phyloP scores from a whole-genome alignment of 2,113 vertebrate genomes.

The Tychaedon coryphoeus region DNA sequence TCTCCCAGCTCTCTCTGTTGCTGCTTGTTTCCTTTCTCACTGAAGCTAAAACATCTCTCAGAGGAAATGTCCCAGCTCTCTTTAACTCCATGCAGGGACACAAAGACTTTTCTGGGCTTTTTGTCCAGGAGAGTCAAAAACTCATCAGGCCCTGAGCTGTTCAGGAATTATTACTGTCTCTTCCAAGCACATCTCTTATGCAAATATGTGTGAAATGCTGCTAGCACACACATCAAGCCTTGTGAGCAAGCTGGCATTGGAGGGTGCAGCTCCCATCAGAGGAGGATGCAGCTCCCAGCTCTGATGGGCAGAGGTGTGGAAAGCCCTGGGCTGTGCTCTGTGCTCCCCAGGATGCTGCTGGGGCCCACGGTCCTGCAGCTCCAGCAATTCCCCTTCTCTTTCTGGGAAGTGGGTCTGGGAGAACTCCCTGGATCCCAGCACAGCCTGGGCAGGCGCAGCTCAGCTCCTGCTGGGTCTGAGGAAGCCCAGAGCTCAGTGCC shows the following conservation, averaged over 20 bases:
- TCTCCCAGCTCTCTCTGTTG: neutral
- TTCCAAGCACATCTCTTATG: neutral
- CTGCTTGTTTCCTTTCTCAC: neutral
- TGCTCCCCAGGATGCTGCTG: neutral
- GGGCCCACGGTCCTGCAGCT: fast-evolving
- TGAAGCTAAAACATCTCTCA: neutral
- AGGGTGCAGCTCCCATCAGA: neutral
- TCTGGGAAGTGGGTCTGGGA: neutral
- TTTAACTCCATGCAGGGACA: neutral
- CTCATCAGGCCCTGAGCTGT: neutral
- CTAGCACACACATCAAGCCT: fast-evolving
- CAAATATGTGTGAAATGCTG: neutral
- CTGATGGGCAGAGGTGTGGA: neutral
- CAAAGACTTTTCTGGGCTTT: neutral
- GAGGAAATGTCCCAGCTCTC: neutral
- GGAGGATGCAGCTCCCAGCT: neutral
- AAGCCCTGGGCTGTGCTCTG: fast-evolving
- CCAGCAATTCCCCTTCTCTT: neutral
- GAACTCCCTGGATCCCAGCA: neutral
- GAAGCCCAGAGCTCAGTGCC: neutral
- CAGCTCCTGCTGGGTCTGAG: neutral
- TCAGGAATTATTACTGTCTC: neutral
- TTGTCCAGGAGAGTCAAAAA: neutral
- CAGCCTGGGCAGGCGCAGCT: neutral
- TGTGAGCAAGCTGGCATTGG: neutral